Base-by-base conservation (phyloP, 2,888 invertebrate genomes). In the Diachrysia chrysitis region DNA sequence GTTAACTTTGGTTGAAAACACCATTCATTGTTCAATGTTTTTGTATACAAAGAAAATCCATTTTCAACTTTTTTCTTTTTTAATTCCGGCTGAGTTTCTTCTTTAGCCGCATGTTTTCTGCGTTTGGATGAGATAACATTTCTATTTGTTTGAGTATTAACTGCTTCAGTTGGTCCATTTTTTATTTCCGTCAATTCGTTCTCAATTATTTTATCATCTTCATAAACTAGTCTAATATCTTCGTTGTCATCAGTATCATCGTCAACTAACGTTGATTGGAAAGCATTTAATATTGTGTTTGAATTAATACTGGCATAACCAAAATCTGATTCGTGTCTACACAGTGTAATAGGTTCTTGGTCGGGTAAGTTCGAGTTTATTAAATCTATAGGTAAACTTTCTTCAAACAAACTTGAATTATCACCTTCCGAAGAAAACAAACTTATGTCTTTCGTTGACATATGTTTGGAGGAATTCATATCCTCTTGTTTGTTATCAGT, bases 351-450 rank as follows among this genome's bases (percentile, higher is more conserved):
- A 58, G 84, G 69, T 66, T 88, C 92, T 77, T 88, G 93, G 58
- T 95, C 93, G 19, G 95, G 83, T 35, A 95, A 85, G 71, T 95
- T 93, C 78, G 92, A 94, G 16, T 96, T 87, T 82, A 96, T 93
- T 54, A 93, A 89, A 76, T 96, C 96, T 54, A 96, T 77, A 35
- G 95, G 92, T 46, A 96, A 88, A 81, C 96, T 96, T 58, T 96
- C 96, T 76, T 95, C 96, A 84, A 96, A 96, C 57, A 96, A 83
- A 86, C 94, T 96, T 2, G 96, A 95, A 88, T 95, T 95, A 61
- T 94, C 93, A 46, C 92, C 93, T 58, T 95, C 95, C 6, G 92
- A 92, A 42, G 94, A 94, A 87, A 95, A 94, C 42, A 95, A 82
- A 82, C 94, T 95, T 37, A 92, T 74, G 75, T 94, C 94, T 86